phyloP scores from a whole-genome alignment of 2,888 invertebrate genomes.

The Cryptocephalus moraei region DNA sequence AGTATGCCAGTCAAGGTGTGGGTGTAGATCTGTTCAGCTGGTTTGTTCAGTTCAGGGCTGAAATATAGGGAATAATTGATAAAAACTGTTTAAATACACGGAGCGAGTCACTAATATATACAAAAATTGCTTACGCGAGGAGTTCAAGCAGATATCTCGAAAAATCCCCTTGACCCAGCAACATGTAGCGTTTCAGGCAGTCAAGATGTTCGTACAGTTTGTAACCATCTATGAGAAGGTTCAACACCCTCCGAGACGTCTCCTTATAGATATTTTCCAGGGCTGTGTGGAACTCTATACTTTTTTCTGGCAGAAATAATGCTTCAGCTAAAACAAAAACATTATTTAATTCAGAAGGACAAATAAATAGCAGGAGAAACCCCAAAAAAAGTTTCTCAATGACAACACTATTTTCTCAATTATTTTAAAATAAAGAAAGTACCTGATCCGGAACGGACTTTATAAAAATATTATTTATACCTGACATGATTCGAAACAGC shows the following conservation, averaged over 20 bases:
- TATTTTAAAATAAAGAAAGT: background rate
- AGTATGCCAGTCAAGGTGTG: slow-evolving; percentile 80
- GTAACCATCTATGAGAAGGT: slow-evolving; percentile 78
- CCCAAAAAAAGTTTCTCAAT: background rate
- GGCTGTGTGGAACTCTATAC: slow-evolving; percentile 65
- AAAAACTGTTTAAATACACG: too few relatives aligned
- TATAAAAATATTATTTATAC: slow-evolving; percentile 3
- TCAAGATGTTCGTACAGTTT: slow-evolving; percentile 83
- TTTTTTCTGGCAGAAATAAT: slow-evolving; percentile 57
- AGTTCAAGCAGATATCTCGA: slow-evolving; percentile 88
- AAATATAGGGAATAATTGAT: too few relatives aligned
- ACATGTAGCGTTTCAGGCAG: slow-evolving; percentile 79
- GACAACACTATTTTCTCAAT: background rate
- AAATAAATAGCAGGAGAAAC: too few relatives aligned
- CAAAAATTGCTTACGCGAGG: slow-evolving; percentile 58
- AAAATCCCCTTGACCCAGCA: slow-evolving; percentile 94
- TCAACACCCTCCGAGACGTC: slow-evolving; percentile 76
- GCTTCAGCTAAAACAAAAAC: slow-evolving; percentile 42
- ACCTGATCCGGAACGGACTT: background rate
- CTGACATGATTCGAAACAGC: slow-evolving; percentile 42
- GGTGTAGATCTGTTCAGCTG: slow-evolving; percentile 73
- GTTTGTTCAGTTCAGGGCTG: slow-evolving; percentile 81
- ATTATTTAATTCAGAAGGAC: too few relatives aligned
- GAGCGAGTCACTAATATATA: too few relatives aligned
- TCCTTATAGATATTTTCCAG: slow-evolving; percentile 78